phyloP scores from a whole-genome alignment of 2,113 vertebrate genomes.

The Grus americana region DNA sequence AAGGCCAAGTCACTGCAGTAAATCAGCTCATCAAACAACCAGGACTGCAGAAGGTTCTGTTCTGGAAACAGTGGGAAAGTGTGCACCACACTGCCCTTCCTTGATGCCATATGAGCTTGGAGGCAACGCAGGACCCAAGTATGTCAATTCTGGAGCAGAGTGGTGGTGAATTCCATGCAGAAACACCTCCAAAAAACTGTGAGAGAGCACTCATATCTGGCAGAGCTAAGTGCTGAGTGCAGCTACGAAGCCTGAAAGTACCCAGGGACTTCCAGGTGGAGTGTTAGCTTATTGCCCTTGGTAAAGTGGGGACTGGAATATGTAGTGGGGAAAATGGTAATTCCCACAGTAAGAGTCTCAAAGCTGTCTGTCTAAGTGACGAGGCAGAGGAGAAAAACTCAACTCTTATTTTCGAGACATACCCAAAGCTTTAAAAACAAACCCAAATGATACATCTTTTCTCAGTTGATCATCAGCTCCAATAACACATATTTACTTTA shows the following conservation, averaged over 20 bases:
- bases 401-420: background rate
- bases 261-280: background rate
- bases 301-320: background rate
- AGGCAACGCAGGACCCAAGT: background rate
- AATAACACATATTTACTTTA: background rate
- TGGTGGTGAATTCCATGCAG: background rate
- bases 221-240: background rate
- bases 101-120: background rate
- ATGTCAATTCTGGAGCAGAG: background rate
- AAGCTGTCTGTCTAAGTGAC: background rate
- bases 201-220: background rate
- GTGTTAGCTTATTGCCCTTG: rapidly evolving
- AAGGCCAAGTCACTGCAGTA: background rate
- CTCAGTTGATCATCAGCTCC: background rate
- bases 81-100: background rate
- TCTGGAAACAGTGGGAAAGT: background rate
- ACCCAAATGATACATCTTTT: background rate
- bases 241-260: background rate
- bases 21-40: background rate
- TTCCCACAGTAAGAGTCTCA: background rate
- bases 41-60: background rate
- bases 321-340: background rate
- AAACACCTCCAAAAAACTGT: background rate
- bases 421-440: background rate
- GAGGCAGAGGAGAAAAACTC: background rate